These are phyloP conservation scores for Cheilosia variabilis DNA, from an alignment of 2,888 invertebrate genomes.

Conservation along the genomic window DNA sequence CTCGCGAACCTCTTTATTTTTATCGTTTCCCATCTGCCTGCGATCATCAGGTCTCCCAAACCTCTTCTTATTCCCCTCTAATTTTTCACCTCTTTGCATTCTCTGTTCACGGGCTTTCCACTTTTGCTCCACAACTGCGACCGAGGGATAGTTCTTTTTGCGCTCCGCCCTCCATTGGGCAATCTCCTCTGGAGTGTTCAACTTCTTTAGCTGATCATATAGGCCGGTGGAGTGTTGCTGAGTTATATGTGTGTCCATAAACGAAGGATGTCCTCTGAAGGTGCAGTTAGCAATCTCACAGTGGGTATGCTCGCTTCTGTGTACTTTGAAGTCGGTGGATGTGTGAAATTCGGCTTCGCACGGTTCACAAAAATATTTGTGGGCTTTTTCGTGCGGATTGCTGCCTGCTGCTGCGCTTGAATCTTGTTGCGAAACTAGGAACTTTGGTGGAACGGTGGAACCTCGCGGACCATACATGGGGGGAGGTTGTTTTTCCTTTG, in stretches of 20 bases:
- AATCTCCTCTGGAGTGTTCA: slow-evolving; percentile 92
- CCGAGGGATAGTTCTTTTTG: slow-evolving; percentile 90
- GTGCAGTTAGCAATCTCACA: slow-evolving; percentile 93
- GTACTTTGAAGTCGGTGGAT: slow-evolving; percentile 86
- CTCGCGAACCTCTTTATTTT: not conserved
- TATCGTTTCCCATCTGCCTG: slow-evolving; percentile 75
- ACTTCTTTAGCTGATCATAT: slow-evolving; percentile 90
- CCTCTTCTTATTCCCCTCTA: slow-evolving; percentile 84
- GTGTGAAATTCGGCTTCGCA: slow-evolving; percentile 91
- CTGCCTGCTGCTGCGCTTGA: slow-evolving; percentile 8
- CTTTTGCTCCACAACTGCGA: slow-evolving; percentile 87
- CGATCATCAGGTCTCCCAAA: slow-evolving; percentile 83
- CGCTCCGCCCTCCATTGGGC: slow-evolving; percentile 93
- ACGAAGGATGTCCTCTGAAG: slow-evolving; percentile 90
- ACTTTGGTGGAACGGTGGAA: slow-evolving; percentile 81
- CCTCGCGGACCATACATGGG: slow-evolving; percentile 83
- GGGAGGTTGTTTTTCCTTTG: slow-evolving; percentile 81
- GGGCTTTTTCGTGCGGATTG: slow-evolving; percentile 34
- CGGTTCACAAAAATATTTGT: slow-evolving; percentile 88
- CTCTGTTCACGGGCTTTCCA: slow-evolving; percentile 87
- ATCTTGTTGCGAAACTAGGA: slow-evolving; percentile 65
- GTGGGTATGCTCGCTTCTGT: slow-evolving; percentile 89
- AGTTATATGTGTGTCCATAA: slow-evolving; percentile 91
- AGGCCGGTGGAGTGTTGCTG: slow-evolving; percentile 94
- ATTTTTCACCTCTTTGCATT: slow-evolving; percentile 90